A percentile compares a stretch with the other conserved stretches of the same genome.
These are phyloP conservation scores for Alligator sinensis DNA, from an alignment of 2,113 vertebrate genomes.

Conservation along the genomic window DNA sequence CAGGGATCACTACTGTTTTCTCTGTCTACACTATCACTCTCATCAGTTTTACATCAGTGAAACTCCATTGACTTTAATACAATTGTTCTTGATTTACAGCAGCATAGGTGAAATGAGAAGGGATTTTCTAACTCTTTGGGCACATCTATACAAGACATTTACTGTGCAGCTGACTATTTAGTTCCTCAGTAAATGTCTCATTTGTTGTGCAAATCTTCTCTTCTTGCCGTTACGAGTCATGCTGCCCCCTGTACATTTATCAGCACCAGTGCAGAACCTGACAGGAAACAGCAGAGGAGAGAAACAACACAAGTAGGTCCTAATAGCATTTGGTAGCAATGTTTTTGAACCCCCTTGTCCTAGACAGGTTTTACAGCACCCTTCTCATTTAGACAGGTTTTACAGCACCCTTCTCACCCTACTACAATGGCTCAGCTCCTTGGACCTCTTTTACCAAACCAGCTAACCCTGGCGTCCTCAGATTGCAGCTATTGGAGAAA, in stretches of 20 bases:
- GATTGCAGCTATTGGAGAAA: background rate
- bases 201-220: background rate
- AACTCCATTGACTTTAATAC: background rate
- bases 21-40: background rate
- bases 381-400: background rate
- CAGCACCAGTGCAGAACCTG: background rate
- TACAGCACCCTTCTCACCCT: background rate
- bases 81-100: background rate
- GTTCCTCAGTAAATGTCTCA: too few species aligned
- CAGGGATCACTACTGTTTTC: background rate
- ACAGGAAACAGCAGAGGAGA: background rate
- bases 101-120: background rate
- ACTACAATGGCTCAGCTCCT: background rate
- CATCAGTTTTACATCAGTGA: background rate
- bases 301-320: background rate
- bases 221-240: background rate
- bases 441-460: background rate
- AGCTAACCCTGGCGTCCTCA: background rate
- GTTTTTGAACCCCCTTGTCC: background rate
- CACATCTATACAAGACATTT: background rate
- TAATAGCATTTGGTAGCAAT: background rate
- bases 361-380: background rate
- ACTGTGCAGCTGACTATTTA: rapidly evolving
- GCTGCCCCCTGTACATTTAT: too few species aligned
- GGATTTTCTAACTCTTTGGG: background rate